phyloP scores from a whole-genome alignment of 2,888 invertebrate genomes.

The Leptopilina myrica region DNA sequence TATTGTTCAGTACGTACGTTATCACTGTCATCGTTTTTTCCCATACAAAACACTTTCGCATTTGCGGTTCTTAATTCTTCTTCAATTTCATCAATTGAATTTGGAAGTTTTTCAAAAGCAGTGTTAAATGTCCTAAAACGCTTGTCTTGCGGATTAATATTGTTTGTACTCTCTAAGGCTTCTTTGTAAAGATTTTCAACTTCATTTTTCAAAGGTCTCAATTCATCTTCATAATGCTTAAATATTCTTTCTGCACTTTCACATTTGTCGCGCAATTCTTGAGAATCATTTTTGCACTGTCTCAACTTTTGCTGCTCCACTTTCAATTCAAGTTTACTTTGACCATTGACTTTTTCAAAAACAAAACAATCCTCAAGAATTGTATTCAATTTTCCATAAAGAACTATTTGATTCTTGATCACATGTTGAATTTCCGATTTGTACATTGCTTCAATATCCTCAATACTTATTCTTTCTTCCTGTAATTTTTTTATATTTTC shows the following conservation, averaged over 20 bases:
- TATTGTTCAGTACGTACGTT: slow-evolving; percentile 75
- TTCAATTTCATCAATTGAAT: slow-evolving; percentile 78
- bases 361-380: slow-evolving; percentile 66
- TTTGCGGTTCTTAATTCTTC: slow-evolving; percentile 79
- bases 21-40: slow-evolving; percentile 79
- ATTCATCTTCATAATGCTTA: slow-evolving; percentile 68
- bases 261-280: slow-evolving; percentile 67
- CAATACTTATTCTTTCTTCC: slow-evolving; percentile 67
- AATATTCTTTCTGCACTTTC: slow-evolving; percentile 69
- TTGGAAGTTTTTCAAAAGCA: slow-evolving; percentile 77
- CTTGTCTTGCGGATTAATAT: slow-evolving; percentile 79
- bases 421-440: slow-evolving; percentile 61
- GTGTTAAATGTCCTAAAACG: slow-evolving; percentile 75
- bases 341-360: slow-evolving; percentile 61
- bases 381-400: slow-evolving; percentile 66
- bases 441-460: slow-evolving; percentile 63
- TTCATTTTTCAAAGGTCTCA: slow-evolving; percentile 73
- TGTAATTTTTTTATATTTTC: slow-evolving; percentile 65
- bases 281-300: slow-evolving; percentile 69
- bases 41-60: slow-evolving; percentile 83
- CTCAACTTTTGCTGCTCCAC: slow-evolving; percentile 56
- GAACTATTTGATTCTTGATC: slow-evolving; percentile 65
- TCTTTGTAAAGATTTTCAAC: slow-evolving; percentile 78
- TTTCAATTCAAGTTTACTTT: slow-evolving; percentile 62
- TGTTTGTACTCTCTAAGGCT: slow-evolving; percentile 79